Percentiles rank a stretch among this genome's conserved stretches.
These are phyloP conservation scores for Toxotes lorentzi DNA, from an alignment of 2,797 vertebrate species.

Conservation along the genomic window DNA sequence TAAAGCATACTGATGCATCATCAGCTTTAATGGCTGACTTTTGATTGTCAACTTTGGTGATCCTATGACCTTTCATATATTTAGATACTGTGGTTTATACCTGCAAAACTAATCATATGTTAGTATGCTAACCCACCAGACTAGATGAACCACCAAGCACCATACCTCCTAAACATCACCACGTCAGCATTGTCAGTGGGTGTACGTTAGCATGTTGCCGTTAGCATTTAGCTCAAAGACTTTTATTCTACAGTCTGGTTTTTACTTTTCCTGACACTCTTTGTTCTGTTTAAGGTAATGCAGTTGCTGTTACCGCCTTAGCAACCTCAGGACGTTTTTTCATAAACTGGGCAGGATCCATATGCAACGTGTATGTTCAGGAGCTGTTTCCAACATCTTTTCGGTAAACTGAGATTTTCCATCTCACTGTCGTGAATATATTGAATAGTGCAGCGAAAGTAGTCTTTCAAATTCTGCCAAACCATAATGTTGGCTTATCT, in stretches of 20 bases:
- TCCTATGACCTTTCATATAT: no score
- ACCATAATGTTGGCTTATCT: neutral
- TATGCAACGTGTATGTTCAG: slow-evolving; percentile 84
- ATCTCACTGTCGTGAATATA: neutral
- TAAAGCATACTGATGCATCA: no score
- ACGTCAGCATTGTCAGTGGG: neutral
- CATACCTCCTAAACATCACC: neutral
- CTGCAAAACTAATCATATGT: neutral
- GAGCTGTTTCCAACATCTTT: slow-evolving; percentile 89
- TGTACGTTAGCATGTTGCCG: neutral
- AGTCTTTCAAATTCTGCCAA: no score
- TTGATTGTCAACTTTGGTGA: no score
- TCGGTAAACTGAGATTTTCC: slow-evolving; percentile 76
- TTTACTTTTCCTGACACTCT: neutral
- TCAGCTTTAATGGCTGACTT: no score
- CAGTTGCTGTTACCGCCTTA: slow-evolving; percentile 74
- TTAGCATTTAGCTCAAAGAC: neutral
- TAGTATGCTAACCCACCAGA: neutral
- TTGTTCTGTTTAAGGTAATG: slow-evolving; percentile 74
- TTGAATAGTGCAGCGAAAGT: neutral
- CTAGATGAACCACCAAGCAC: neutral
- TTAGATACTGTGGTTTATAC: neutral
- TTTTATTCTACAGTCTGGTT: neutral
- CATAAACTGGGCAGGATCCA: slow-evolving; percentile 76
- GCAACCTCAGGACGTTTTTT: slow-evolving; percentile 85